Base-by-base conservation (phyloP, 2,888 invertebrate genomes). In the Bibio marci region DNA sequence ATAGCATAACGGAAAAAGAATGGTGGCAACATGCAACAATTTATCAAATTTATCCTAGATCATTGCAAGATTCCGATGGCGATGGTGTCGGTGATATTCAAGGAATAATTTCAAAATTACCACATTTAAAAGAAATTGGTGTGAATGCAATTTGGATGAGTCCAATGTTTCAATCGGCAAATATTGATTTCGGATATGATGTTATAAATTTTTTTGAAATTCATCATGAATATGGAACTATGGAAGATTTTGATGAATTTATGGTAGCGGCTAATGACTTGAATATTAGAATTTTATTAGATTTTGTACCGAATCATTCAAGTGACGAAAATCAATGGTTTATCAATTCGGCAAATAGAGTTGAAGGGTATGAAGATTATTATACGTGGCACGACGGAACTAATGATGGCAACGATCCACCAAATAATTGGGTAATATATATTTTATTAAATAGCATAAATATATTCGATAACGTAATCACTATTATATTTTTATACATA, bases 261-360 rank as follows among this genome's bases (percentile, higher is more conserved):
- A 46, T 59, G 2, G 44, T 45, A 2, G 54, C 37, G 19, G 39
- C 41, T 4, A 33, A 40, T 12, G 17, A 38, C 7, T 31, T 46
- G 68, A 38, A 33, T 5, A 43, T 61, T 0, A 59, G 56, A 45
- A 54, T 62, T 7, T 55, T 68, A 17, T 46, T 68, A 31, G 67
- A 68, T 47, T 64, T 66, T 45, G 68, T 68, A 2, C 61, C 60
- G 19, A 72, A 72, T 48, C 72, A 72, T 45, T 67, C 80, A 1
- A 85, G 85, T 45, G 73, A 77, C 36, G 63, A 80, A 46, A 81
- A 87, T 35, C 69, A 73, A 2, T 94, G 92, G 81, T 94, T 94
- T 58, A 54, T 59, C 18, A 66, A 72, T 39, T 88, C 88, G 0
- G 65, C 72, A 3, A 62, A 66, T 1, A 59, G 59, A 2, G 67